Evolutionary conservation across 2,113 vertebrate genomes (phyloP), one percentile per base, ranked within the genome.

Genomic region (Lepidiolamprologus cunningtoni): DNA sequence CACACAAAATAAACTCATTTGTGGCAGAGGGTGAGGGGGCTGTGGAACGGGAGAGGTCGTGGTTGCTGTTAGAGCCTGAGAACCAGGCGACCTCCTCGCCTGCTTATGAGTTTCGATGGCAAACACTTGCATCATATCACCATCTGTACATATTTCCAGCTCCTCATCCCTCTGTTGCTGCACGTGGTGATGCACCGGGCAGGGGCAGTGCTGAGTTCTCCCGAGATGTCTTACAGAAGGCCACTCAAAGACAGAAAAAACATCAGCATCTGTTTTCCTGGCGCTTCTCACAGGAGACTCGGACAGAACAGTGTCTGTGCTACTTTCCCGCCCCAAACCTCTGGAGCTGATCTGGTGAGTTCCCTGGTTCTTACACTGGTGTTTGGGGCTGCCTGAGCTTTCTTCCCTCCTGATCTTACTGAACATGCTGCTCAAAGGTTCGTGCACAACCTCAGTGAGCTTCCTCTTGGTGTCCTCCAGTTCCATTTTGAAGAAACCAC

Each of bases 401-500:
- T 98, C 98, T 45, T 98, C 98, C 5, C 96, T 95, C 94, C 97
- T 97, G 40, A 98, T 97, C 87, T 97, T 98, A 81, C 96, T 98
- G 45, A 98, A 97, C 93, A 97, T 96, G 88, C 89, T 97, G 63
- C 94, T 96, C 33, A 97, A 90, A 3, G 97, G 97, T 87, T 98
- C 97, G 7, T 97, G 95, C 71, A 96, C 81, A 1, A 93, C 95
- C 89, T 96, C 94, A 17, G 83, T 97, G 78, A 84, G 96, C 96
- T 94, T 98, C 96, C 91, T 97, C 95, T 95, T 94, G 17, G 97
- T 98, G 93, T 98, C 98, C 91, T 98, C 97, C 53, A 98, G 94
- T 87, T 97, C 96, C 90, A 97, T 95, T 85, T 97, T 98, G 79
- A 98, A 97, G 95, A 98, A 97, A 23, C 96, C 84, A 1, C 95